Conservation (phyloP, 2,888 invertebrate genomes). For the Tricholauxania praeusta region DNA sequence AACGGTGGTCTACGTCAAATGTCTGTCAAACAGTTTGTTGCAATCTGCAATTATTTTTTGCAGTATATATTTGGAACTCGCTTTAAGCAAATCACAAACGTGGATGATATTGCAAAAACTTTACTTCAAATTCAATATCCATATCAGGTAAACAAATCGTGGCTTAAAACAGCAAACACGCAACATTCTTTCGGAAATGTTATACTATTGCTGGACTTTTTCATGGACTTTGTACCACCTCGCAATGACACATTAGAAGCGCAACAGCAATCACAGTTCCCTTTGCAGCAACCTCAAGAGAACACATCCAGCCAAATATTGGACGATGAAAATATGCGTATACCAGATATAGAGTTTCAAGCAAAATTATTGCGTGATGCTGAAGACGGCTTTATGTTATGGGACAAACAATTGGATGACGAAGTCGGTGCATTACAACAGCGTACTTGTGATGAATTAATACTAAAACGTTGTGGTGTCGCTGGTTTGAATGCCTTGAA, state of each 20-base stretch:
- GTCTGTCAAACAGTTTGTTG: slow-evolving; percentile 65
- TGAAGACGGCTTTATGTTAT: slow-evolving; percentile 58
- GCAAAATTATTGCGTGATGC: slow-evolving; percentile 51
- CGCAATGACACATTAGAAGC: slow-evolving; percentile 17
- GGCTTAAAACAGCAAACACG: slow-evolving; percentile 65
- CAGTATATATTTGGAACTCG: slow-evolving; percentile 59
- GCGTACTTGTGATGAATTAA: slow-evolving; percentile 52
- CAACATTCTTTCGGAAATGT: slow-evolving; percentile 64
- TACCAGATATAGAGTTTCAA: slow-evolving; percentile 56
- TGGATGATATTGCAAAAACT: slow-evolving; percentile 61
- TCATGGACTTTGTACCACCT: slow-evolving; percentile 59
- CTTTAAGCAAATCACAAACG: slow-evolving; percentile 56
- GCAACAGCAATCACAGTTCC: slow-evolving; percentile 32
- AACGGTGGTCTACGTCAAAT: slow-evolving; percentile 59
- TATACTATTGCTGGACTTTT: slow-evolving; percentile 61
- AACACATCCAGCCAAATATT: slow-evolving; percentile 19
- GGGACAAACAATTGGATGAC: slow-evolving; percentile 58
- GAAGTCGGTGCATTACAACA: slow-evolving; percentile 55
- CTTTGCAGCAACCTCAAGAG: slow-evolving; percentile 48
- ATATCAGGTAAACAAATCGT: slow-evolving; percentile 63
- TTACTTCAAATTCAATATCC: slow-evolving; percentile 64
- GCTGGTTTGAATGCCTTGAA: slow-evolving; percentile 48
- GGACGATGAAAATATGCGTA: slow-evolving; percentile 43
- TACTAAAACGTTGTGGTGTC: slow-evolving; percentile 51
- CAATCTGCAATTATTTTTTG: slow-evolving; percentile 60